Evolutionary conservation across 2,797 vertebrate species (phyloP), one percentile per base, ranked within the genome.

Genomic region (Kryptopterus vitreolus): DNA sequence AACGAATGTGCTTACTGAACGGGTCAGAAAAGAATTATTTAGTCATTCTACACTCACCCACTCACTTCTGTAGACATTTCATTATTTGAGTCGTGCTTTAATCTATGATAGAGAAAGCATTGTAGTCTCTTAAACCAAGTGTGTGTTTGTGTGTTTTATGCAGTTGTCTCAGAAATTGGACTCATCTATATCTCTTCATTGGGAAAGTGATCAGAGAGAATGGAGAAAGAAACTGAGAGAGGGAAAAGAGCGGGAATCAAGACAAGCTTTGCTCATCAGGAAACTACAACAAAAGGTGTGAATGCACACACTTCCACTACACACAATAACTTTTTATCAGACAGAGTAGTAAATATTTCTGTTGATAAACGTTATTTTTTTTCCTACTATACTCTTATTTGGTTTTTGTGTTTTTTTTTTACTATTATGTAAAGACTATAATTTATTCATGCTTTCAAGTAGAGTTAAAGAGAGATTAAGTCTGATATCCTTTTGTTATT

Each of bases 241-340:
- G 85, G 92, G 93, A 35, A 90, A 93, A 66, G 96, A 97, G 88
- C 92, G 95, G 79, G 96, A 95, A 89, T 93, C 92, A 46, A 87
- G 94, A 4, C 96, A 97, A 86, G 94, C 95, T 2, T 81, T 94
- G 55, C 93, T 96, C 16, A 90, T 96, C 82, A 94, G 94, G 88
- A 93, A 95, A 31, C 92, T 97, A 24, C 95, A 96, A 91, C 94
- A 91, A 84, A 97, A 97, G 95, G 96, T 97, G 81, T 89, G 84
- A 16, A 57, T 3, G 18, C 26, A 29, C 26, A 63, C 52, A 53
- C 52, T 4, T 16, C 26, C 3, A 2, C 22, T 0, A 8, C n/a
- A 16, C 38, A 46, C 1, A 46, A 46, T 15, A 26, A 3, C 0
- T 35, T 33, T n/a, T 72, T 35, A 35, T 55, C 2, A 0, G 6